Percentiles rank a stretch among this genome's conserved stretches.
phyloP scores from a whole-genome alignment of 2,797 vertebrate species.

The Premnoplex brunnescens region DNA sequence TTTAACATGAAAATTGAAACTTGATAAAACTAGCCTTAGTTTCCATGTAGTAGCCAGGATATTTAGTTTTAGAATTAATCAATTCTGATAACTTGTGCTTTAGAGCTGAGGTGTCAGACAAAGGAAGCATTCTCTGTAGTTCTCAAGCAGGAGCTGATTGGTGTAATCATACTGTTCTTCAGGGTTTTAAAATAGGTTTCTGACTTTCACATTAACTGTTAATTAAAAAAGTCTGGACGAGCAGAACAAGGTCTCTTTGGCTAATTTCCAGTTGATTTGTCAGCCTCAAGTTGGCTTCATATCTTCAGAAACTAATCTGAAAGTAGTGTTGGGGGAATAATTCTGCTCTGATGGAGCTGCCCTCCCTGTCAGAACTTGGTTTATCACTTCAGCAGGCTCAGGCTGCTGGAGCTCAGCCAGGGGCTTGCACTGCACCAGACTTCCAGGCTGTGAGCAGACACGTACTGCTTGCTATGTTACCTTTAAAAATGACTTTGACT shows the following conservation, averaged over 20 bases:
- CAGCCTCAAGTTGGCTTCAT: background rate
- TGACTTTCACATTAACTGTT: background rate
- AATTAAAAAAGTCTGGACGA: background rate
- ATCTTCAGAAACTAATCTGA: constrained; percentile 13
- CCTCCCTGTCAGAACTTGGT: constrained; percentile 6
- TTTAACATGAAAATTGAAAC: background rate
- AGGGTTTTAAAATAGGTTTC: background rate
- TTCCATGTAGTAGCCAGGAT: background rate
- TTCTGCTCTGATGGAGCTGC: background rate
- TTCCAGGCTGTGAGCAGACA: background rate
- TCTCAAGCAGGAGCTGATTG: background rate
- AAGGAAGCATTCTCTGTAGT: background rate
- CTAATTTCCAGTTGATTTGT: constrained; percentile 20
- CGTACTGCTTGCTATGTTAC: background rate
- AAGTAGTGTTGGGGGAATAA: background rate
- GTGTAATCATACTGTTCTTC: background rate
- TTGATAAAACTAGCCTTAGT: background rate
- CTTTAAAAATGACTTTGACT: background rate
- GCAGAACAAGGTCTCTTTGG: background rate
- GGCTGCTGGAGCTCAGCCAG: constrained; percentile 8
- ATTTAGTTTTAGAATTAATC: background rate
- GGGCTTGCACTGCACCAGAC: background rate
- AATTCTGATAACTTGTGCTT: background rate
- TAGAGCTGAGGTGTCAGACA: background rate
- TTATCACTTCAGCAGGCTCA: background rate